phyloP scores from a whole-genome alignment of 2,113 vertebrate genomes.

The Corythaeola cristata region DNA sequence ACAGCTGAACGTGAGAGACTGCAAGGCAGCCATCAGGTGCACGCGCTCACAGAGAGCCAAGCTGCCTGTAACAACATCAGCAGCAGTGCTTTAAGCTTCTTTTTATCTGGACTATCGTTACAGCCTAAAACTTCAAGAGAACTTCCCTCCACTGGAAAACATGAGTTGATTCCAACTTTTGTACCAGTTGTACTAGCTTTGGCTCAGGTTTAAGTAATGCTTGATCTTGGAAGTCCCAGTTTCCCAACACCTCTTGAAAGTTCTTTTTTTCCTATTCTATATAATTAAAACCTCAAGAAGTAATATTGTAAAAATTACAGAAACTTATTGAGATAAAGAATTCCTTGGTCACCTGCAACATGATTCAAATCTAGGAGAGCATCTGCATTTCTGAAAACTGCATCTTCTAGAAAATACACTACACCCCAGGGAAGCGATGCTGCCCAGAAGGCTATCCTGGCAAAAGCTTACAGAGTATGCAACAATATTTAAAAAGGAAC shows the following conservation, averaged over 20 bases:
- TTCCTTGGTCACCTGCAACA: no score
- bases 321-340: background rate
- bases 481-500: background rate
- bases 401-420: background rate
- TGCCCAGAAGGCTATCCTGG: background rate
- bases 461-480: slow-evolving; percentile 7
- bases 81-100: background rate
- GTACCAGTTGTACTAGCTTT: background rate
- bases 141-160: background rate
- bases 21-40: accelerated
- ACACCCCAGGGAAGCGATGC: background rate
- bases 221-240: background rate
- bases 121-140: background rate
- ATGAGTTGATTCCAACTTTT: accelerated
- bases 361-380: background rate
- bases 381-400: background rate
- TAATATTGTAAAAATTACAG: background rate
- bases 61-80: background rate
- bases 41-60: accelerated
- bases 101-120: accelerated
- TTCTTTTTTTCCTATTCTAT: no score
- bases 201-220: background rate
- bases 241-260: background rate
- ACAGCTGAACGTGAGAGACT: background rate
- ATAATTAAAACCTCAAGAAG: background rate